phyloP scores from a whole-genome alignment of 2,888 invertebrate species.

The Leptopilina drosophilae region DNA sequence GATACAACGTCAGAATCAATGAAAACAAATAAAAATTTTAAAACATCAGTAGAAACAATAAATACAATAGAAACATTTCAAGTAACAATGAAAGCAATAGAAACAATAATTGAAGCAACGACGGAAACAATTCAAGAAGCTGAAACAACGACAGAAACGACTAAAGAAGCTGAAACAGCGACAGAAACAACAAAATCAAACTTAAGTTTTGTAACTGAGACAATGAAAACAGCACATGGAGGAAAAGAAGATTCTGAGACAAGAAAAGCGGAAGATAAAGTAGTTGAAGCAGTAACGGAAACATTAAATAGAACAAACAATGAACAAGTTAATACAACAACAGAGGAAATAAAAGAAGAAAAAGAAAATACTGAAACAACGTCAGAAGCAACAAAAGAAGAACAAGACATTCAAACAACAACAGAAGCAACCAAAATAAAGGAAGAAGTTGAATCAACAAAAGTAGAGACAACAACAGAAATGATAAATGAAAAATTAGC shows the following conservation, averaged over 20 bases:
- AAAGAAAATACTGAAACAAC: no score
- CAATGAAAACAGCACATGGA: background rate
- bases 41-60: background rate
- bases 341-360: background rate
- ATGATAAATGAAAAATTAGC: no score
- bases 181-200: background rate
- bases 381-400: no score
- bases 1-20: background rate
- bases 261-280: background rate
- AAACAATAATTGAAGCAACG: constrained; percentile 11
- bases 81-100: background rate
- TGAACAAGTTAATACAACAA: background rate
- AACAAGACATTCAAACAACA: background rate
- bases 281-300: background rate
- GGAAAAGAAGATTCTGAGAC: background rate
- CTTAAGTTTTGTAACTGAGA: no score
- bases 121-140: background rate
- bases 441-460: no score
- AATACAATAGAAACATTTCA: background rate
- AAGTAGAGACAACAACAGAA: no score
- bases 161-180: background rate
- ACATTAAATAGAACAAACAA: background rate
- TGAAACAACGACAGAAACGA: background rate
- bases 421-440: background rate
- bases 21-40: background rate